Evolutionary conservation across 2,888 invertebrate genomes (phyloP).

Genomic region (Micoletzkya japonica): DNA sequence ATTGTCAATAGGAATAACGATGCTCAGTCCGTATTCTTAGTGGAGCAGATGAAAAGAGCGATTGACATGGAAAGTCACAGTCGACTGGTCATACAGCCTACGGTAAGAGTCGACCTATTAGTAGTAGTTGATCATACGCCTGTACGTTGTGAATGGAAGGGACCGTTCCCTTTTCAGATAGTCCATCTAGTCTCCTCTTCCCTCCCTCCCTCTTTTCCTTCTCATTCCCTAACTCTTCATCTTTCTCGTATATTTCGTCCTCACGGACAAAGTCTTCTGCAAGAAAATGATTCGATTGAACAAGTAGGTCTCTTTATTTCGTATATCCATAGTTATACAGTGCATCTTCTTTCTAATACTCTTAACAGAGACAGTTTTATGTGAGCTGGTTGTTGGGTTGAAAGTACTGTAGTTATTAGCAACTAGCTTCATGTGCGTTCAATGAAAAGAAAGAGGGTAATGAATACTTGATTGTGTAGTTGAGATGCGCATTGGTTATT

Average conservation of each 20-base stretch:
- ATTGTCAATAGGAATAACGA: slow-evolving; percentile 3
- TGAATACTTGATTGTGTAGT: not conserved
- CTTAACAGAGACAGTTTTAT: no score
- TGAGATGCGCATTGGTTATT: no score
- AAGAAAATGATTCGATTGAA: slow-evolving; percentile 9
- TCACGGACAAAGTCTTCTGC: slow-evolving; percentile 2
- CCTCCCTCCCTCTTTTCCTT: no score
- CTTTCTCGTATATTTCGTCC: slow-evolving; percentile 4
- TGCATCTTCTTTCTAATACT: no score
- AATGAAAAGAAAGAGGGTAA: not conserved
- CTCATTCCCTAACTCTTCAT: no score
- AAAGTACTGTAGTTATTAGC: no score
- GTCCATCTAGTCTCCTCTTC: slow-evolving; percentile 21
- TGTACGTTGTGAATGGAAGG: not conserved
- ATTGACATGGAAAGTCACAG: slow-evolving; percentile 3
- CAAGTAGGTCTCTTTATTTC: no score
- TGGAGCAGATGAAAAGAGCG: slow-evolving; percentile 21
- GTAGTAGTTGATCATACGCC: no score
- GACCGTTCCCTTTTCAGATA: not conserved
- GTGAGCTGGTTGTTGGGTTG: no score
- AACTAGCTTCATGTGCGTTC: not conserved
- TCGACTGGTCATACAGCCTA: slow-evolving; percentile 22
- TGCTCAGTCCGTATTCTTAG: slow-evolving; percentile 5
- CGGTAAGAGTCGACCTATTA: no score
- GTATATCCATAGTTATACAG: no score